Percentiles rank a stretch among this genome's conserved stretches.
These are phyloP conservation scores for Alaudala cheleensis DNA, from an alignment of 2,113 vertebrate genomes.

Conservation along the genomic window DNA sequence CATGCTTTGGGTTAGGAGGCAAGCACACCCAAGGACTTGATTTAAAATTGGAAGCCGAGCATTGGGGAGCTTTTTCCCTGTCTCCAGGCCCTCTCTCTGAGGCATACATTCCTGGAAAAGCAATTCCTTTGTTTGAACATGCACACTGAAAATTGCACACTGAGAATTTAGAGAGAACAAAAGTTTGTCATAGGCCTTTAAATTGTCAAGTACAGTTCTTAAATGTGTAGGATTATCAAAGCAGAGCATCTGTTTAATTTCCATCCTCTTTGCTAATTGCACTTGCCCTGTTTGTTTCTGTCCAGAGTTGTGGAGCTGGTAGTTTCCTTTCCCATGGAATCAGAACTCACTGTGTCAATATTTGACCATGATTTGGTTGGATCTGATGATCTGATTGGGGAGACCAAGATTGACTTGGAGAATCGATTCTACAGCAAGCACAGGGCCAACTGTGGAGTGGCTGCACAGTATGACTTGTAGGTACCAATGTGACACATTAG, in stretches of 20 bases:
- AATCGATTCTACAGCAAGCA: constrained; percentile 93
- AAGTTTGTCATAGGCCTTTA: not conserved
- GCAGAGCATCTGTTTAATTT: not conserved
- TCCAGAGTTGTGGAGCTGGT: constrained; percentile 89
- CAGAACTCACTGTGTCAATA: constrained; percentile 82
- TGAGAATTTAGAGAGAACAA: not conserved
- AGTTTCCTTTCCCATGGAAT: constrained; percentile 87
- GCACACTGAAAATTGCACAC: not conserved
- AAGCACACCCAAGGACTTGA: not conserved
- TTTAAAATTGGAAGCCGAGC: not conserved
- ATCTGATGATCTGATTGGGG: constrained; percentile 88
- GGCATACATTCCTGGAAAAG: not conserved
- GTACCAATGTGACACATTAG: constrained; percentile 23
- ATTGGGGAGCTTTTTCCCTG: not conserved
- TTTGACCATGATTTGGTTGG: constrained; percentile 91
- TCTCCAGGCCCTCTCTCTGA: not conserved
- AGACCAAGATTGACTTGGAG: constrained; percentile 90
- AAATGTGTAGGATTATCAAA: not conserved
- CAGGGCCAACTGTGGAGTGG: constrained; percentile 85
- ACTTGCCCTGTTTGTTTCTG: not conserved
- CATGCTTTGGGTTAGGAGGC: not conserved
- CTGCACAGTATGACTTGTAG: constrained; percentile 84
- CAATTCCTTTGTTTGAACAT: not conserved
- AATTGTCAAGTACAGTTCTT: not conserved
- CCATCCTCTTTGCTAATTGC: not conserved